Evolutionary conservation across 2,888 invertebrate species (phyloP).

Genomic region (Coelogynopora nodosa): DNA sequence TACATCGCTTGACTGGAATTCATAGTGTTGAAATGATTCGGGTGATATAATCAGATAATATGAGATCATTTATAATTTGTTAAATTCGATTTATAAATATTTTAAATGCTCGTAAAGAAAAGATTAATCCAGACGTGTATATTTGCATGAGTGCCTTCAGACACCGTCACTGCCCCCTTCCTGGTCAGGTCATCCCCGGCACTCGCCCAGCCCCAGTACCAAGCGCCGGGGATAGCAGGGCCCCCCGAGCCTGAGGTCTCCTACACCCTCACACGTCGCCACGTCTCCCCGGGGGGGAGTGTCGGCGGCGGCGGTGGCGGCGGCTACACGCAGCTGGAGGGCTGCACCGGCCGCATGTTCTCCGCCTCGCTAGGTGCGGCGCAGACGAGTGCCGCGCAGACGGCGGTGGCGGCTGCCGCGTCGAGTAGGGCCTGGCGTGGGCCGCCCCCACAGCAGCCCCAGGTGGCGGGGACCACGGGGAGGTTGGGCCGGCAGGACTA

Average conservation of each 20-base stretch:
- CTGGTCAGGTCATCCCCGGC: background rate
- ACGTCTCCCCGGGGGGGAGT: background rate
- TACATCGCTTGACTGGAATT: too few species aligned
- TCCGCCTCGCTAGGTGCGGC: background rate
- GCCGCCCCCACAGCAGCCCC: background rate
- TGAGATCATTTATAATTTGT: too few species aligned
- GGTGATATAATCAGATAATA: too few species aligned
- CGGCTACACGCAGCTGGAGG: constrained; percentile 1
- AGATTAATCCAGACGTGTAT: too few species aligned
- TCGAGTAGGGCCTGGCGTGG: background rate
- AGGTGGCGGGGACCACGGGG: background rate
- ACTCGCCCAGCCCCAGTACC: background rate
- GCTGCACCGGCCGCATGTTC: background rate
- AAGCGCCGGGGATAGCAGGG: background rate
- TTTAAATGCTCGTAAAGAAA: too few species aligned
- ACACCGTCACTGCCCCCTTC: too few species aligned
- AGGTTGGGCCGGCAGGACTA: background rate
- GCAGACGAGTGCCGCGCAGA: background rate
- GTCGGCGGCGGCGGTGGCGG: too few species aligned
- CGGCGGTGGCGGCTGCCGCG: background rate
- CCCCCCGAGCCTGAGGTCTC: background rate
- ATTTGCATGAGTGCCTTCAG: too few species aligned
- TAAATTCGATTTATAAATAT: too few species aligned
- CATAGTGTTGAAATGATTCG: too few species aligned
- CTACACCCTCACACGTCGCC: background rate